These are phyloP conservation scores for Glyptemys insculpta DNA, from an alignment of 2,797 vertebrate genomes.

Conservation along the genomic window DNA sequence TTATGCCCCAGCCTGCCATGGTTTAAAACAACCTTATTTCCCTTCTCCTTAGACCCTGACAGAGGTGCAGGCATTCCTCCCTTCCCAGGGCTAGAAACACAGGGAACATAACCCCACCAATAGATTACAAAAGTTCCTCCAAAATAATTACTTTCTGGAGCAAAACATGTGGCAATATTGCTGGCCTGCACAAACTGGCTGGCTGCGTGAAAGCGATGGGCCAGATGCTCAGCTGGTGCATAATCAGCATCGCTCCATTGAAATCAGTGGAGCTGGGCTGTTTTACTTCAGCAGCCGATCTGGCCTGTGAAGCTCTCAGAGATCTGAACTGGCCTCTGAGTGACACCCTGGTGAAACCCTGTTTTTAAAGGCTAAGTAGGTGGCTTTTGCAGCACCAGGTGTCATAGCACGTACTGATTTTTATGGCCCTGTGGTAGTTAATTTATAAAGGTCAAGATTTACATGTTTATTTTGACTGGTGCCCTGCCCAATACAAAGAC, in stretches of 20 bases:
- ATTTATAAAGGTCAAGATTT: conserved; percentile 78
- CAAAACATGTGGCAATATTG: neutral
- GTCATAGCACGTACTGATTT: conserved; percentile 1
- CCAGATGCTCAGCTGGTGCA: neutral
- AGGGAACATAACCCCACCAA: neutral
- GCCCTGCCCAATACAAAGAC: conserved; percentile 65
- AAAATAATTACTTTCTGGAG: neutral
- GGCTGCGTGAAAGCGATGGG: neutral
- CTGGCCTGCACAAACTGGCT: neutral
- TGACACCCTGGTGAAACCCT: neutral
- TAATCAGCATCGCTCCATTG: too few relatives aligned
- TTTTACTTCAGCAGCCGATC: neutral
- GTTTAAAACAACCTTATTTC: neutral
- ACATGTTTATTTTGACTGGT: conserved; percentile 74
- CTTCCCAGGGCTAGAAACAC: neutral
- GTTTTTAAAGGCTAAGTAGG: neutral
- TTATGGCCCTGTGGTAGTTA: conserved; percentile 23
- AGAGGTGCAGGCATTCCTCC: neutral
- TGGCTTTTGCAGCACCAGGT: neutral
- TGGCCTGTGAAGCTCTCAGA: neutral
- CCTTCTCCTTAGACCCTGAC: neutral
- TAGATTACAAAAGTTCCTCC: neutral
- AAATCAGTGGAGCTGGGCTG: neutral
- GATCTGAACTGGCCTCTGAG: rapidly evolving
- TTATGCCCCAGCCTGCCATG: neutral